phyloP scores from a whole-genome alignment of 2,888 invertebrate genomes.

The Orthosia cruda region DNA sequence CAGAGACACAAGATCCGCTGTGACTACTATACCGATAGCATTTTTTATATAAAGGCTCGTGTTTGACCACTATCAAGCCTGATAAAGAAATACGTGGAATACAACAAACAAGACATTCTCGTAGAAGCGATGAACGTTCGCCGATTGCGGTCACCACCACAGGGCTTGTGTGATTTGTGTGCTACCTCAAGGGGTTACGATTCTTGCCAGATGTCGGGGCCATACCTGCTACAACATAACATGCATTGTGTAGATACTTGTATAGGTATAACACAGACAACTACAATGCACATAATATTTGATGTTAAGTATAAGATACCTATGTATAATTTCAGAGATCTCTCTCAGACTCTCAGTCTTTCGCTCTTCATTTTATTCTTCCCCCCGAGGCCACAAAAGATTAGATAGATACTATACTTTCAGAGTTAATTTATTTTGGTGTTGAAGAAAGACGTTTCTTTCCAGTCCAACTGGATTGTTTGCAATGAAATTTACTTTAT shows the following conservation, averaged over 20 bases:
- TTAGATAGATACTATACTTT: slow-evolving; percentile 51
- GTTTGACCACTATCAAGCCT: too few species aligned
- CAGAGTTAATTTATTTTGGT: slow-evolving; percentile 69
- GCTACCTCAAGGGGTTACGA: slow-evolving; percentile 29
- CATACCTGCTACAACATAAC: background rate
- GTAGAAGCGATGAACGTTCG: background rate
- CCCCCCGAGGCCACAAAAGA: slow-evolving; percentile 43
- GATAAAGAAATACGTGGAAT: background rate
- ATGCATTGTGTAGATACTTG: background rate
- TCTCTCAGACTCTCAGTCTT: slow-evolving; percentile 13
- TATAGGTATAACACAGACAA: background rate
- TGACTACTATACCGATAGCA: too few species aligned
- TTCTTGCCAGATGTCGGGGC: slow-evolving; percentile 1
- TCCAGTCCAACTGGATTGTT: slow-evolving; percentile 59
- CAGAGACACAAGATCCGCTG: too few species aligned
- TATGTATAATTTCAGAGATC: slow-evolving; percentile 7
- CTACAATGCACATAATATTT: background rate
- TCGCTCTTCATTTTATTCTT: slow-evolving; percentile 33
- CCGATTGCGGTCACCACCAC: slow-evolving; percentile 31
- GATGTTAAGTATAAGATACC: slow-evolving; percentile 2
- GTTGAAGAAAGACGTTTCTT: slow-evolving; percentile 63
- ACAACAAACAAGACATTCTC: slow-evolving; percentile 1
- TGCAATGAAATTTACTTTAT: slow-evolving; percentile 65
- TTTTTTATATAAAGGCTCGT: too few species aligned
- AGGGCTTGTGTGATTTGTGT: slow-evolving; percentile 23